Percentiles rank a stretch among this genome's conserved stretches.
These are phyloP conservation scores for Barypeithes pellucidus DNA, from an alignment of 2,888 invertebrate species.

Conservation along the genomic window DNA sequence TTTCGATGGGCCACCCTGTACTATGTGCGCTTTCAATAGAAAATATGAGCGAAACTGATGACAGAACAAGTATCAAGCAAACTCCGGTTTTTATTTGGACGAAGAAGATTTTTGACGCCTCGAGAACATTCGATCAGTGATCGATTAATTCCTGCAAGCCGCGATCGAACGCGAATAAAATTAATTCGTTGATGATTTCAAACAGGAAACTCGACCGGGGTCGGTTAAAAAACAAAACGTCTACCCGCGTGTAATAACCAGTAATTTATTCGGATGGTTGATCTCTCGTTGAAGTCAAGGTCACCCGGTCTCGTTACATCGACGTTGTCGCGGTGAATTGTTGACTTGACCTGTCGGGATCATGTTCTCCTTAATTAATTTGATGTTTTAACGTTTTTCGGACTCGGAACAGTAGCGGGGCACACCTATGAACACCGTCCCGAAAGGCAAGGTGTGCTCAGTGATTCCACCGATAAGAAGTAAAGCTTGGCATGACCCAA, in stretches of 20 bases:
- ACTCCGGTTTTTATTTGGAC: too few species aligned
- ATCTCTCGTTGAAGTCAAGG: constrained; percentile 52
- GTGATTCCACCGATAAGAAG: too few species aligned
- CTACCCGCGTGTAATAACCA: constrained; percentile 26
- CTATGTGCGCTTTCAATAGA: too few species aligned
- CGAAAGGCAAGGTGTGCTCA: too few species aligned
- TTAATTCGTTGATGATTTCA: constrained; percentile 31
- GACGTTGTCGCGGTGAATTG: constrained; percentile 33
- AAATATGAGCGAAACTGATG: too few species aligned
- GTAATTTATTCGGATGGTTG: constrained; percentile 49
- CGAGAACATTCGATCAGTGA: too few species aligned
- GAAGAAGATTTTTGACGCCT: too few species aligned
- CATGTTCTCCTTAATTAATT: constrained; percentile 6
- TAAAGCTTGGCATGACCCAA: too few species aligned
- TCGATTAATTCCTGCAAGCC: neutral
- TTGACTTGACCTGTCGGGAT: constrained; percentile 5
- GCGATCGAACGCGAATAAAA: neutral
- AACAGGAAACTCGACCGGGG: constrained; percentile 49
- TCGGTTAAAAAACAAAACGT: constrained; percentile 36
- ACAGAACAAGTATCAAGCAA: too few species aligned
- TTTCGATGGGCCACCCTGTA: too few species aligned
- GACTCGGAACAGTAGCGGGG: neutral
- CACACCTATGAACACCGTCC: neutral
- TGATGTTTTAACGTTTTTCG: neutral
- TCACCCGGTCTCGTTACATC: constrained; percentile 33